Conservation (phyloP, 2,797 vertebrate genomes). For the Staurois parvus region DNA sequence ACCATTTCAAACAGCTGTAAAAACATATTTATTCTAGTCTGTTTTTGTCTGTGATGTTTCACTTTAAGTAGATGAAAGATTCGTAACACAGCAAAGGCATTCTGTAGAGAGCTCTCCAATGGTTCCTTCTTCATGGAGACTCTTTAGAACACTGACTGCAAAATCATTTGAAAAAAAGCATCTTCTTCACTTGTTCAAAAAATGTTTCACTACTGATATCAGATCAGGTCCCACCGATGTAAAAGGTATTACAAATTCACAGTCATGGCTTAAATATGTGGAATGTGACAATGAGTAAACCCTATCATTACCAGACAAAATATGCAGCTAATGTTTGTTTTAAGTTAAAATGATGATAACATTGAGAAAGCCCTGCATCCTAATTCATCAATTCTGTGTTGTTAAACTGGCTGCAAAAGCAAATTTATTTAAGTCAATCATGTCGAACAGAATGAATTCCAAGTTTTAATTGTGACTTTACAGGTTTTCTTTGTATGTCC, state of each 20-base stretch:
- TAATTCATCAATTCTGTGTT: not conserved
- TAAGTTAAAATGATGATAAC: not conserved
- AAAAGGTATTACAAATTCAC: not conserved
- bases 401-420: not conserved
- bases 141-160: slow-evolving; percentile 5
- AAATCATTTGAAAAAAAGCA: slow-evolving; percentile 18
- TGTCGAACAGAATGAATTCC: not conserved
- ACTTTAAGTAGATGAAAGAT: not conserved
- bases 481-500: no score
- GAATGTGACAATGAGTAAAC: not conserved
- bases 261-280: not conserved
- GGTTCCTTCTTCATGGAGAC: not conserved
- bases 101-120: not conserved
- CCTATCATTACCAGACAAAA: not conserved
- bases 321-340: not conserved
- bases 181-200: not conserved
- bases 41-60: not conserved
- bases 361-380: not conserved
- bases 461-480: not conserved
- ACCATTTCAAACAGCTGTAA: not conserved
- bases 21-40: not conserved
- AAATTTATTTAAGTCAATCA: not conserved
- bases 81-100: not conserved
- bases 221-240: not conserved
- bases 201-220: not conserved